Evolutionary conservation across 2,888 invertebrate species (phyloP), one percentile per base, ranked within the genome.

Genomic region (Melolontha melolontha): DNA sequence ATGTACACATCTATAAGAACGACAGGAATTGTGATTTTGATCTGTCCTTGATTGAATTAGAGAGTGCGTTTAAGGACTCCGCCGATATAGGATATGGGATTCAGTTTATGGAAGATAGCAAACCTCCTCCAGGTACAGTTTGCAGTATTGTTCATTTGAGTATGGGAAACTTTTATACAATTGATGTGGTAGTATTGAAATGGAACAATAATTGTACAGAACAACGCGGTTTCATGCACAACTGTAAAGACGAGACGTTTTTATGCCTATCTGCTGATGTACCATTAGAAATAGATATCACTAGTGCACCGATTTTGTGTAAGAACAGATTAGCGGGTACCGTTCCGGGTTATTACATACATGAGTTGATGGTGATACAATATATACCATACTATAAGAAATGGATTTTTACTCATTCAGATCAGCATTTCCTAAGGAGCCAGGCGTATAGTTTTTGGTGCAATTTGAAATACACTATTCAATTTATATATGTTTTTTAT

Each of bases 341-440:
- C 5, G 34, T 59, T 11, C 34, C 59, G 1, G 44, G 59, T 59
- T 59, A 59, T 17, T 59, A 47, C 16, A 47, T 47, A 8, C 44
- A 34, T 11, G 59, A 59, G 2, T 1, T 47, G 10, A 59, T 29
- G n/a, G 44, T 34, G 1, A 14, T 59, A 29, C 47, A 44, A 6
- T 59, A 59, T 16, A 17, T 59, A 11, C 59, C 59, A 29, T 47
- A 12, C 16, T 59, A 59, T 34, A 7, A 6, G 12, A 29, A 47
- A 10, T 59, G 59, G 59, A 27, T 59, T 22, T 29, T 50, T 16
- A 1, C 10, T 50, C 1, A 17, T 50, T 11, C 27, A 5, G 27
- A 22, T 6, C 6, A 22, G 4, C 4, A 22, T 22, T 22, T 22
- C 1, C 22, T 22, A 22, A 22, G 22, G 22, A 22, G 4, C 22